phyloP scores from a whole-genome alignment of 2,797 vertebrate genomes.

The Thalassophryne amazonica region DNA sequence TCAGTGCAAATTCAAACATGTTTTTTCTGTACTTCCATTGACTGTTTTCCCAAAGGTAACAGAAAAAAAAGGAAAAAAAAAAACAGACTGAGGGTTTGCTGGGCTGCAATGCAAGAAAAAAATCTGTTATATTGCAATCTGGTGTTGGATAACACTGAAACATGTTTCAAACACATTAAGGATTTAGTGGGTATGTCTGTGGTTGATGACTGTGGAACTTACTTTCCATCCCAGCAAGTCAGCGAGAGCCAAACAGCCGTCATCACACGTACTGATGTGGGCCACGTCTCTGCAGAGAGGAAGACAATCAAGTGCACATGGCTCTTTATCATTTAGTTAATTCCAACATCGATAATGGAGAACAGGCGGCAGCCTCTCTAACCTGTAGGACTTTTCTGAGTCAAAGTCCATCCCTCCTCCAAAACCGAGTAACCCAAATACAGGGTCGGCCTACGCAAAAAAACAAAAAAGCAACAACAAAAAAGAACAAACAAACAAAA shows the following conservation, averaged over 20 bases:
- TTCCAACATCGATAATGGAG: neutral
- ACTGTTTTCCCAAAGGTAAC: too few relatives aligned
- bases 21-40: too few relatives aligned
- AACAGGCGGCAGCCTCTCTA: slow-evolving; percentile 2
- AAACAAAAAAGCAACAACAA: neutral
- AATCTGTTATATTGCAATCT: too few relatives aligned
- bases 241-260: slow-evolving; percentile 87
- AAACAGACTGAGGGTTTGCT: too few relatives aligned
- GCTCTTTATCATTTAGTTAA: neutral
- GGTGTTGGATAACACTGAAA: too few relatives aligned
- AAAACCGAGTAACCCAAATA: slow-evolving; percentile 83
- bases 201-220: neutral
- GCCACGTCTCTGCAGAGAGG: slow-evolving; percentile 83
- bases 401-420: slow-evolving; percentile 91
- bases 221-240: slow-evolving; percentile 93
- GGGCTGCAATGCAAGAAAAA: too few relatives aligned
- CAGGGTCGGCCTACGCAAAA: slow-evolving; percentile 75
- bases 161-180: too few relatives aligned
- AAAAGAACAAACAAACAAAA: neutral
- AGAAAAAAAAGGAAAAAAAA: too few relatives aligned
- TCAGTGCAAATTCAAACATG: too few relatives aligned
- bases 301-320: neutral
- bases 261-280: slow-evolving; percentile 87
- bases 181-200: neutral
- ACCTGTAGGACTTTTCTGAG: slow-evolving; percentile 93